These are phyloP conservation scores for Lithophane leautieri DNA, from an alignment of 2,888 invertebrate species.

Conservation along the genomic window DNA sequence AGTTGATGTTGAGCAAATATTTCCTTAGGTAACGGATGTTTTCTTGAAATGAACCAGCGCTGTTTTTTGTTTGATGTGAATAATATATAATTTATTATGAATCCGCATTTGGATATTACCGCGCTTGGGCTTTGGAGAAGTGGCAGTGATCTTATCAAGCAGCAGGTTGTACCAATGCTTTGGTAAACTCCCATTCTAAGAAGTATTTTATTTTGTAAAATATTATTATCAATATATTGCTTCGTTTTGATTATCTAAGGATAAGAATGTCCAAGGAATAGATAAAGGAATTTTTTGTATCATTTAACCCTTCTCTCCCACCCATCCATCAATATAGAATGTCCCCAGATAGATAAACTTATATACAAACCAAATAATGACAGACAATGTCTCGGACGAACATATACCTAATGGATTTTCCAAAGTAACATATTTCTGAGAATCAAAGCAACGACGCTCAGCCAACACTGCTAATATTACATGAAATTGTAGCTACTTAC, in stretches of 20 bases:
- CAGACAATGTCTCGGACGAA: not conserved
- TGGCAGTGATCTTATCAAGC: not conserved
- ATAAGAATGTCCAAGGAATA: conserved; percentile 15
- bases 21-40: conserved; percentile 6
- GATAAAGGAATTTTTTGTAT: conserved; percentile 30
- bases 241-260: not conserved
- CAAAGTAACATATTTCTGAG: conserved; percentile 1
- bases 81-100: not conserved
- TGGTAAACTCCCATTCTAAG: not conserved
- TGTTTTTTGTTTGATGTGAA: conserved; percentile 4
- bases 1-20: conserved; percentile 21
- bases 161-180: not conserved
- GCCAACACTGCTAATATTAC: not conserved
- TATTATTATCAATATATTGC: not conserved
- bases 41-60: conserved; percentile 16
- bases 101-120: not conserved
- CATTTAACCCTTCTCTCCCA: conserved; percentile 34
- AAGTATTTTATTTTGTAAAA: not conserved
- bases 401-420: not conserved
- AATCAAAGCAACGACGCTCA: conserved; percentile 2
- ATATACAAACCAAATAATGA: not conserved
- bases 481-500: not conserved
- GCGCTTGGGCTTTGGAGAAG: too few species aligned
- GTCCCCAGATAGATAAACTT: conserved; percentile 21
- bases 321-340: conserved; percentile 21